Conservation (phyloP, 2,888 invertebrate species). For the Xestia c-nigrum region DNA sequence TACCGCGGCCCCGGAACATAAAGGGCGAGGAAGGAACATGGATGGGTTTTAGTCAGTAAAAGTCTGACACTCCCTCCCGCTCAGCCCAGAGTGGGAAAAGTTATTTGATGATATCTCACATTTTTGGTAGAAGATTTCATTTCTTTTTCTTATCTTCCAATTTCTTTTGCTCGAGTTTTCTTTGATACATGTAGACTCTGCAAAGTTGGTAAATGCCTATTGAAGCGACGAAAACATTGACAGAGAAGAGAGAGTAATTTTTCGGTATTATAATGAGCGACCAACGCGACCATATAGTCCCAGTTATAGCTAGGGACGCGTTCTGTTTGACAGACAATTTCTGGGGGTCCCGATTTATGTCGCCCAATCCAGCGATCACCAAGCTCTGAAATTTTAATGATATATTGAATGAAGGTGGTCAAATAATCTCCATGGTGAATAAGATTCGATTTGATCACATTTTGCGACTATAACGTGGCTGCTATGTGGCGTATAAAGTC, state of each 20-base stretch:
- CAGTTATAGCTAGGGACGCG: slow-evolving; percentile 94
- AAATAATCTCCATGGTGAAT: not conserved
- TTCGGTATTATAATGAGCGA: slow-evolving; percentile 99
- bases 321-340: slow-evolving; percentile 96
- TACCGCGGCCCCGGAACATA: no score
- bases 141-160: slow-evolving; percentile 4
- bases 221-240: slow-evolving; percentile 97
- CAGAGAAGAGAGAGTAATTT: slow-evolving; percentile 98
- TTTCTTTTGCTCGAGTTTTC: slow-evolving; percentile 40
- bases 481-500: not conserved
- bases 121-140: not conserved
- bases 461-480: not conserved
- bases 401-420: not conserved
- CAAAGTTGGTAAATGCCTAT: slow-evolving; percentile 96
- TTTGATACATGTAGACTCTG: slow-evolving; percentile 91
- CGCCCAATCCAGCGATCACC: slow-evolving; percentile 96
- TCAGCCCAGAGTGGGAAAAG: no score
- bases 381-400: slow-evolving; percentile 91
- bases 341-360: slow-evolving; percentile 95
- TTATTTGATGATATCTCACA: not conserved
- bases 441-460: not conserved
- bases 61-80: no score
- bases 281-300: slow-evolving; percentile 96
- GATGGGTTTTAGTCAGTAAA: no score
- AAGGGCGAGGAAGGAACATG: no score